Evolutionary conservation across 2,888 invertebrate genomes (phyloP).

Genomic region (Scaptomyza flava): DNA sequence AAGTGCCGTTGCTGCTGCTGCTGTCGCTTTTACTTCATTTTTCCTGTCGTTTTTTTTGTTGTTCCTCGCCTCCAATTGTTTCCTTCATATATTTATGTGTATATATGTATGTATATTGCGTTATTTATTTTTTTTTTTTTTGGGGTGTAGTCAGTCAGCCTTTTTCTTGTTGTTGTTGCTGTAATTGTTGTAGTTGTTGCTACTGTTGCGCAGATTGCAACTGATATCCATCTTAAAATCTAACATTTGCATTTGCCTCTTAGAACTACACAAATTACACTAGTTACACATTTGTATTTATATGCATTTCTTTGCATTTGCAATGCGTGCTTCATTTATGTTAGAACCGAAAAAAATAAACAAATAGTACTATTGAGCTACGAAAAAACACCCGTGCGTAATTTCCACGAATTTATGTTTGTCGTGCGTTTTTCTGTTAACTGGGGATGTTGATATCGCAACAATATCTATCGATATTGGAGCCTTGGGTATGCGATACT

Average conservation of each 20-base stretch:
- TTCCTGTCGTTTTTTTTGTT: conserved; percentile 50
- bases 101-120: conserved; percentile 22
- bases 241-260: conserved; percentile 35
- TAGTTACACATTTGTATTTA: conserved; percentile 10
- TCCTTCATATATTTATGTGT: conserved; percentile 27
- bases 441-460: conserved; percentile 41
- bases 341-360: conserved; percentile 59
- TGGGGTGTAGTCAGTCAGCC: conserved; percentile 62
- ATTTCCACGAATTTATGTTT: conserved; percentile 52
- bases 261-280: conserved; percentile 45
- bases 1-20: conserved; percentile 48
- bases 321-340: conserved; percentile 41
- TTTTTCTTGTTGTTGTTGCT: conserved; percentile 42
- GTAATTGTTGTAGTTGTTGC: conserved; percentile 15
- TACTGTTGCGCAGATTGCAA: conserved; percentile 48
- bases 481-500: conserved; percentile 4
- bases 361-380: conserved; percentile 58
- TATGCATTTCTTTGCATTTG: conserved; percentile 25
- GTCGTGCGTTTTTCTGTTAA: conserved; percentile 45
- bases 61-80: conserved; percentile 43
- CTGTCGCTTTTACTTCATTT: conserved; percentile 62
- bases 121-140: conserved; percentile 10
- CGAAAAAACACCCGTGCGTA: conserved; percentile 59
- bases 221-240: conserved; percentile 46
- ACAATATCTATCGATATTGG: conserved; percentile 5